Evolutionary conservation across 2,113 vertebrate genomes (phyloP).

Genomic region (Chionomys nivalis): DNA sequence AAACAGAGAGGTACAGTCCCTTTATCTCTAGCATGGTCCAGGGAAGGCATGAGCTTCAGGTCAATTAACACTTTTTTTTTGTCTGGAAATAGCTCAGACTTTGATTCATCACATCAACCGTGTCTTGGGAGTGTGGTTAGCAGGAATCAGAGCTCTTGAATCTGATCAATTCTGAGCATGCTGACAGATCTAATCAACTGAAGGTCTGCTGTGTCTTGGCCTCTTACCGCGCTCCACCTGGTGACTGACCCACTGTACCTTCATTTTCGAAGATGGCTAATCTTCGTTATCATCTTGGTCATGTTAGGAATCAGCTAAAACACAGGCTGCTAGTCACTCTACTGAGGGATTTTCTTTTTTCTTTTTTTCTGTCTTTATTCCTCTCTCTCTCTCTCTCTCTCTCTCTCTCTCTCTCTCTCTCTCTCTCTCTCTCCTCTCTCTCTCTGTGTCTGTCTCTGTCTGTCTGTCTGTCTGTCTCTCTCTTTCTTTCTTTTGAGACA

Average conservation of each 20-base stretch:
- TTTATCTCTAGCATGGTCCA: not conserved
- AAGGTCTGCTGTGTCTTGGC: not conserved
- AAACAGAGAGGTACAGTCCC: not conserved
- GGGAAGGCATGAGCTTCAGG: not conserved
- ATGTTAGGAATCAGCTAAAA: not conserved
- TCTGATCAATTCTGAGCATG: not conserved
- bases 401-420: no score
- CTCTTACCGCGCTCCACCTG: not conserved
- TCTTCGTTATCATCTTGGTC: not conserved
- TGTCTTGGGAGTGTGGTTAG: not conserved
- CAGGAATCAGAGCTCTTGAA: not conserved
- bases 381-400: no score
- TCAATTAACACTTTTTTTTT: constrained; percentile 32
- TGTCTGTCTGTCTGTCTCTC: no score
- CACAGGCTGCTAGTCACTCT: not conserved
- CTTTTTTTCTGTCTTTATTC: not conserved
- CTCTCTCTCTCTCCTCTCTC: rapidly evolving
- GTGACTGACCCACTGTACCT: not conserved
- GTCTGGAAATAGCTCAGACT: constrained; percentile 16
- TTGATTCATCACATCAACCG: not conserved
- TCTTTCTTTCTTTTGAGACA: not conserved
- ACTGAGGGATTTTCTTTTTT: not conserved
- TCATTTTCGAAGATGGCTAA: not conserved
- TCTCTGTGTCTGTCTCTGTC: no score
- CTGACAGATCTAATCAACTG: not conserved